Conservation (phyloP, 35 echinoderm and acorn worm species). For the Ptychodera flava region DNA sequence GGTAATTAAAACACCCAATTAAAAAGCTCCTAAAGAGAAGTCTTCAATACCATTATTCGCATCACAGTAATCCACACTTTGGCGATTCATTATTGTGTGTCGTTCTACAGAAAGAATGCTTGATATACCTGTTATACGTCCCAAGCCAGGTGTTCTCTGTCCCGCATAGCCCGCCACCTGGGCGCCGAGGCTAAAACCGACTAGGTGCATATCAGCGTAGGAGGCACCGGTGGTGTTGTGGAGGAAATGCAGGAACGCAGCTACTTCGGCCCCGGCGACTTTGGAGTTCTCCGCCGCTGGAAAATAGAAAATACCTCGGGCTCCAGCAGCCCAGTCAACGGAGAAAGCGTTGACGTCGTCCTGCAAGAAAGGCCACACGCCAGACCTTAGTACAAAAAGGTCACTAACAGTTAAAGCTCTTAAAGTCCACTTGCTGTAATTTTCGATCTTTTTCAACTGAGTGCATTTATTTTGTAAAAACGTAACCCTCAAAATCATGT, state of each 20-base stretch:
- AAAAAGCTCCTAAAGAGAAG: no score
- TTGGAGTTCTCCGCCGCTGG: slow-evolving; percentile 41
- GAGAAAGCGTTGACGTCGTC: slow-evolving; percentile 47
- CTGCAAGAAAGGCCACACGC: slow-evolving; percentile 5
- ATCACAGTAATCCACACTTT: no score
- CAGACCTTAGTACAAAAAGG: no score
- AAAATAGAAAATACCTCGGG: slow-evolving; percentile 27
- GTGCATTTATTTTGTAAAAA: no score
- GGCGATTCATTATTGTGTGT: no score
- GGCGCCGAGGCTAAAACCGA: slow-evolving; percentile 62
- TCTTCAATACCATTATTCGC: no score
- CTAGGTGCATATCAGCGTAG: slow-evolving; percentile 43
- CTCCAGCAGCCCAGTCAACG: slow-evolving; percentile 61
- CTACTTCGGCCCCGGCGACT: slow-evolving; percentile 45
- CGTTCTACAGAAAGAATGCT: neutral
- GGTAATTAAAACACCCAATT: no score
- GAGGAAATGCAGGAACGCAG: slow-evolving; percentile 19
- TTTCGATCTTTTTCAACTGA: no score
- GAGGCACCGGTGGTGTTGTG: slow-evolving; percentile 6
- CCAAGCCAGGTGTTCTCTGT: slow-evolving; percentile 24
- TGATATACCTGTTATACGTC: slow-evolving; percentile 31
- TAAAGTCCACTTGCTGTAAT: no score
- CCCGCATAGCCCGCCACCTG: slow-evolving; percentile 55
- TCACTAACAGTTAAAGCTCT: no score
- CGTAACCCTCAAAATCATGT: no score